These are phyloP conservation scores for Dicrurus megarhynchus DNA, from an alignment of 2,113 vertebrate genomes.

Conservation along the genomic window DNA sequence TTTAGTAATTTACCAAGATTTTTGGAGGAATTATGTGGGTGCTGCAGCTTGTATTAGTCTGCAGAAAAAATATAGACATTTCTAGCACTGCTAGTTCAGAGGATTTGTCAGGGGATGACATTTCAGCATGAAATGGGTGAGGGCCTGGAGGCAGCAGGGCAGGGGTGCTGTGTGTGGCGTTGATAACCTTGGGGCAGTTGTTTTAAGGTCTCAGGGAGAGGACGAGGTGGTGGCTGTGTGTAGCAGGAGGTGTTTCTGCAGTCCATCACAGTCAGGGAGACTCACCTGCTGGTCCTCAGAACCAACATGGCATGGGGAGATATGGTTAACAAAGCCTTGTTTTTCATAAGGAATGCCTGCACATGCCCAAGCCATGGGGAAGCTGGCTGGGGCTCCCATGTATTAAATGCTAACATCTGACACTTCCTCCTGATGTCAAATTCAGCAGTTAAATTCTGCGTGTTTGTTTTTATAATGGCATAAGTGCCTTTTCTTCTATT, in stretches of 20 bases:
- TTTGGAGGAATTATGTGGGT: slow-evolving; percentile 59
- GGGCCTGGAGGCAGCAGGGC: neutral
- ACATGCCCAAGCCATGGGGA: neutral
- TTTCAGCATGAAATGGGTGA: neutral
- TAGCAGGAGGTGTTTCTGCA: neutral
- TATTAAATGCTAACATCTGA: neutral
- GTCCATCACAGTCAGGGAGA: neutral
- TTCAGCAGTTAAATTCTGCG: neutral
- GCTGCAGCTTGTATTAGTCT: slow-evolving; percentile 68
- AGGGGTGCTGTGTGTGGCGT: neutral
- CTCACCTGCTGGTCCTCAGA: neutral
- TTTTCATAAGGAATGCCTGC: neutral
- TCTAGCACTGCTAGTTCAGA: slow-evolving; percentile 19
- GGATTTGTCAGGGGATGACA: neutral
- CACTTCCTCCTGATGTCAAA: neutral
- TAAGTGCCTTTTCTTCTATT: neutral
- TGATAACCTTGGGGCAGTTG: neutral
- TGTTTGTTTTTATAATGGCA: neutral
- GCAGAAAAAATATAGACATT: slow-evolving; percentile 70
- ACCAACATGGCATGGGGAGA: neutral
- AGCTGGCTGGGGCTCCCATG: neutral
- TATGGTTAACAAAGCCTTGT: neutral
- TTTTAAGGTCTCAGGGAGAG: neutral
- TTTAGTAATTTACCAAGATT: slow-evolving; percentile 62
- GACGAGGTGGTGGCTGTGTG: neutral